Evolutionary conservation across 2,797 vertebrate species (phyloP).

Genomic region (Chloroceryle amazona): DNA sequence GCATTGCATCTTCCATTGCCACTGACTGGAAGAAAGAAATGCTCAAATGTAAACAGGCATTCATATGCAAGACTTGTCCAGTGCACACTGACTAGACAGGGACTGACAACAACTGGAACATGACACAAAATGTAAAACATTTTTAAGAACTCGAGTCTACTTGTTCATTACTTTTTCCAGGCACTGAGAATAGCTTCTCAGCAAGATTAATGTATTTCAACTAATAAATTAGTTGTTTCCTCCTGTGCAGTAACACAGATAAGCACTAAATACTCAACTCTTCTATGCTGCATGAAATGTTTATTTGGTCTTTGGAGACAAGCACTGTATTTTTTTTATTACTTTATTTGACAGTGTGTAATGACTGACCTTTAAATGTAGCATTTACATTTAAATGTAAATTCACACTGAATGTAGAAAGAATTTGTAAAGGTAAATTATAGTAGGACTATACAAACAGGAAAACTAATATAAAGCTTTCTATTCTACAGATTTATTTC

Average conservation of each 20-base stretch:
- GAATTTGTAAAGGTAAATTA: not conserved
- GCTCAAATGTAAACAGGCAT: constrained; percentile 54
- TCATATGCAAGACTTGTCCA: constrained; percentile 33
- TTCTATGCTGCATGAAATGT: not conserved
- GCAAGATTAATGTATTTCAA: not conserved
- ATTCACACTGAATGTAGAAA: not conserved
- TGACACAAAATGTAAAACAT: constrained; percentile 23
- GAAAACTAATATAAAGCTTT: not conserved
- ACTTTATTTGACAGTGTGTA: not conserved
- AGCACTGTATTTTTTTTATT: not conserved
- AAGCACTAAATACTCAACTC: not conserved
- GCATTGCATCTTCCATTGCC: constrained; percentile 76
- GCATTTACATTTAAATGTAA: not conserved
- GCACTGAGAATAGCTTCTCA: not conserved
- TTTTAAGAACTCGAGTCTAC: not conserved
- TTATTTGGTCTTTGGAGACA: not conserved
- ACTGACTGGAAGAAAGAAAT: constrained; percentile 79
- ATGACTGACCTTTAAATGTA: not conserved
- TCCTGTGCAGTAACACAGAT: not conserved
- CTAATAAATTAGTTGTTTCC: not conserved
- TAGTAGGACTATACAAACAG: not conserved
- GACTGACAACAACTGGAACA: constrained; percentile 36
- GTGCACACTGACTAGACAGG: constrained; percentile 41
- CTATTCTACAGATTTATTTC: not conserved
- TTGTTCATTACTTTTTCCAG: not conserved